phyloP scores from a whole-genome alignment of 2,113 vertebrate species.

The Chaetops frenatus region DNA sequence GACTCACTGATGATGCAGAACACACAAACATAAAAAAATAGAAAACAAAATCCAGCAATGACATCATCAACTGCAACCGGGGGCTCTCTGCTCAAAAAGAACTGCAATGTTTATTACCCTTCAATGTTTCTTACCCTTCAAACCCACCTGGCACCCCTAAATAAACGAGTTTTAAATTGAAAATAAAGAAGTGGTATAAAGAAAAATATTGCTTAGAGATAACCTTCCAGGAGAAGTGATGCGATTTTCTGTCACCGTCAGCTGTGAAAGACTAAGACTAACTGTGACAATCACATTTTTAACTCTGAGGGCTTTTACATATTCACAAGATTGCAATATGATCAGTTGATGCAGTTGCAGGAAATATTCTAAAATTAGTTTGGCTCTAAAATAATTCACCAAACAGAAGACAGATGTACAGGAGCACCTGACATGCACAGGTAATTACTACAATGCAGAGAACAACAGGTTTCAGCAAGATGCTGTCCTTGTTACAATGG shows the following conservation, averaged over 20 bases:
- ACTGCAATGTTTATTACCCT: background rate
- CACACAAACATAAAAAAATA: background rate
- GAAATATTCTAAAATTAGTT: conserved; percentile 40
- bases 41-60: background rate
- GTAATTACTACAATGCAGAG: conserved; percentile 28
- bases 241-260: background rate
- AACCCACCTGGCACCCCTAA: background rate
- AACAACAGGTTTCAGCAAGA: conserved; percentile 38
- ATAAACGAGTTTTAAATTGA: background rate
- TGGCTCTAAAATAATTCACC: conserved; percentile 25
- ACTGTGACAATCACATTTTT: conserved; percentile 17
- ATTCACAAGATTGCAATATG: conserved; percentile 24
- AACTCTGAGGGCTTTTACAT: conserved; percentile 19
- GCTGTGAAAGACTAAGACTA: background rate
- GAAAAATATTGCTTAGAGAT: background rate
- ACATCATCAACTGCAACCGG: conserved; percentile 2
- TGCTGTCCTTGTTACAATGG: background rate
- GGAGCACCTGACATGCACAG: conserved; percentile 37
- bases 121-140: background rate
- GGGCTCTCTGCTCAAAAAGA: background rate
- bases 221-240: background rate
- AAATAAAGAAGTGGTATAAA: background rate
- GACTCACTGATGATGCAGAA: conserved; percentile 53
- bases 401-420: conserved; percentile 13
- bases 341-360: background rate